These are phyloP conservation scores for Aricia agestis DNA, from an alignment of 1,140 invertebrate species.

Conservation along the genomic window DNA sequence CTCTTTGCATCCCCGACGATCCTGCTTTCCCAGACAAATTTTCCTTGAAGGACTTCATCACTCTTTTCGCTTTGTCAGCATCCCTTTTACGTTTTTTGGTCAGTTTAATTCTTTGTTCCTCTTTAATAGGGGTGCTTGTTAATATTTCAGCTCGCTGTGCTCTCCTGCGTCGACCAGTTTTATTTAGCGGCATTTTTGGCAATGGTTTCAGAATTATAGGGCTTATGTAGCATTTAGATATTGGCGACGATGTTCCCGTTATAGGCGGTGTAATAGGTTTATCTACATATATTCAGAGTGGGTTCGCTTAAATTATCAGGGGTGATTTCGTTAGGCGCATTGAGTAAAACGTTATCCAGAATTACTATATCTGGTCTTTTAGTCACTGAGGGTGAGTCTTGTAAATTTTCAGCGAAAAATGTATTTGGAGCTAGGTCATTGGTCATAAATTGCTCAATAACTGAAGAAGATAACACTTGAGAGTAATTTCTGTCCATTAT, in stretches of 20 bases:
- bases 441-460: too few species aligned
- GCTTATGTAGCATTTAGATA: background rate
- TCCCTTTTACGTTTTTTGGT: background rate
- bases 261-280: conserved; percentile 1
- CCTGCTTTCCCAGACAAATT: background rate
- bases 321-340: background rate
- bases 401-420: background rate
- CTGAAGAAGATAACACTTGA: background rate
- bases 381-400: background rate
- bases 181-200: conserved; percentile 19
- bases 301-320: background rate
- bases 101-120: conserved; percentile 18
- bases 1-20: background rate
- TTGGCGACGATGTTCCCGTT: background rate
- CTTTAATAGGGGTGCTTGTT: conserved; percentile 22
- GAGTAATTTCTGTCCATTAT: background rate
- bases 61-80: background rate
- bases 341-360: background rate
- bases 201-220: conserved; percentile 9
- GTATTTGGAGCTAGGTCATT: too few species aligned
- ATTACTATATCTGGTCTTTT: background rate
- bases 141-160: conserved; percentile 21
- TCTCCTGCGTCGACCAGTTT: conserved; percentile 11
- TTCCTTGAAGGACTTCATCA: background rate
- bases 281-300: background rate